Evolutionary conservation across 2,888 invertebrate species (phyloP).

Genomic region (Cecidostiba fungosa): DNA sequence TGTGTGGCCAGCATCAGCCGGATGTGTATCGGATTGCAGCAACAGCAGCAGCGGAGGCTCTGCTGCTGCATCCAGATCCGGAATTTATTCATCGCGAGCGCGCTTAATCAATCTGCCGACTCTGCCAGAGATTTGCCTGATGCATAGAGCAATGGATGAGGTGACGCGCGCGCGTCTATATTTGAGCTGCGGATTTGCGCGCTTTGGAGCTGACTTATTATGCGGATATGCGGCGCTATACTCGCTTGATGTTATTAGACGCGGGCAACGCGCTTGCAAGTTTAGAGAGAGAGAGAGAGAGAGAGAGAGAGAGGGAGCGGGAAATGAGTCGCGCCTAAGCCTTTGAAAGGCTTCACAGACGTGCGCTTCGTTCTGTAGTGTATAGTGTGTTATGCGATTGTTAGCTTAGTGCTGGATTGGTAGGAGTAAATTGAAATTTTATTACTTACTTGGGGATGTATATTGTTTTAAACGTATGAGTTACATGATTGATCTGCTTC

Average conservation of each 20-base stretch:
- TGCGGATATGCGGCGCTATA: conserved; percentile 20
- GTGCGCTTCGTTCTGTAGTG: background rate
- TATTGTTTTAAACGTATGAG: too few species aligned
- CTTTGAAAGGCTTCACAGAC: conserved; percentile 2
- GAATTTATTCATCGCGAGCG: conserved; percentile 54
- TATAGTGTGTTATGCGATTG: background rate
- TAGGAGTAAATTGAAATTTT: background rate
- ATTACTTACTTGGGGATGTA: background rate
- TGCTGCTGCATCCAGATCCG: conserved; percentile 4
- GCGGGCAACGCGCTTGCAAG: background rate
- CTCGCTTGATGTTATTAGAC: conserved; percentile 25
- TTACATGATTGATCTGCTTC: too few species aligned
- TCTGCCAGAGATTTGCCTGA: background rate
- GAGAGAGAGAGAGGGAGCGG: background rate
- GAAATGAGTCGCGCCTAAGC: conserved; percentile 40
- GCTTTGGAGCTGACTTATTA: conserved; percentile 42
- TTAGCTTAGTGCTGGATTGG: background rate
- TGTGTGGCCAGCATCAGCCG: background rate
- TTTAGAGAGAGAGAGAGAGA: background rate
- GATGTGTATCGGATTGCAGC: background rate
- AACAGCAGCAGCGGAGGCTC: too few species aligned
- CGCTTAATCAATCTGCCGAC: conserved; percentile 49
- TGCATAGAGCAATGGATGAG: background rate
- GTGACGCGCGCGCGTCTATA: background rate
- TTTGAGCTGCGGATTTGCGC: conserved; percentile 33